Base-by-base conservation (phyloP, 1,140 invertebrate species). In the Archivesica marissinica region DNA sequence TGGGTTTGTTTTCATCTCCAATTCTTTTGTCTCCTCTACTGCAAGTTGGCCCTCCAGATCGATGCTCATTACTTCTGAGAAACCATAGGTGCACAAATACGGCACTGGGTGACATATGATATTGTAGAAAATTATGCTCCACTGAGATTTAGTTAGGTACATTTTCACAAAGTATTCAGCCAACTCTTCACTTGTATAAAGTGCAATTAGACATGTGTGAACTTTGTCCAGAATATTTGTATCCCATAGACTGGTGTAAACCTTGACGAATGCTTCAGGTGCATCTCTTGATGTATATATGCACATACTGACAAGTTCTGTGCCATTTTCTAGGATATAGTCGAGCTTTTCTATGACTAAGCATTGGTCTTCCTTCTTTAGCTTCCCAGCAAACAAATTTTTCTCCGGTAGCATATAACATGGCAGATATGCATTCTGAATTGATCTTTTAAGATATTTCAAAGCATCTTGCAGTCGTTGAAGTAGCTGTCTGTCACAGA, bases 391-490 rank as follows among this genome's bases (percentile, higher is more conserved):
- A 20, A 80, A 66, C 44, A 80, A 13, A 54, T 80, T 80, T 38
- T 64, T 80, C 11, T 33, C 25, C 38, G 61, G 61, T 35, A 80
- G 47, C 78, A 80, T 68, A 39, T 80, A 80, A 39, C 30, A 30
- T 47, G 78, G 78, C 15, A 80, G 33, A 11, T 15, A 7, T 35
- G 25, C 33, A 20, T 70, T 70, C 0, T 25, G 17, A 6, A 80
- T 28, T 9, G 25, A 50, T 47, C 17, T 20, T 54, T 70, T 80
- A 15, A 80, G 44, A 39, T 44, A 70, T 52, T 20, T 17, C 13
- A 80, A 15, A 54, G 41, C 39, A 35, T 68, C 44, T 15, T 38
- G 15, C 15, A 80, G 59, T 47, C 44, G 2, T 47, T 4, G 20
- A 2, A 47, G 28, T 50, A 68, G 44, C 17, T 30, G 39, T 9